A percentile compares a stretch with the other conserved stretches of the same genome.
Conservation (phyloP, 1,140 invertebrate species). For the Heliconius nattereri region DNA sequence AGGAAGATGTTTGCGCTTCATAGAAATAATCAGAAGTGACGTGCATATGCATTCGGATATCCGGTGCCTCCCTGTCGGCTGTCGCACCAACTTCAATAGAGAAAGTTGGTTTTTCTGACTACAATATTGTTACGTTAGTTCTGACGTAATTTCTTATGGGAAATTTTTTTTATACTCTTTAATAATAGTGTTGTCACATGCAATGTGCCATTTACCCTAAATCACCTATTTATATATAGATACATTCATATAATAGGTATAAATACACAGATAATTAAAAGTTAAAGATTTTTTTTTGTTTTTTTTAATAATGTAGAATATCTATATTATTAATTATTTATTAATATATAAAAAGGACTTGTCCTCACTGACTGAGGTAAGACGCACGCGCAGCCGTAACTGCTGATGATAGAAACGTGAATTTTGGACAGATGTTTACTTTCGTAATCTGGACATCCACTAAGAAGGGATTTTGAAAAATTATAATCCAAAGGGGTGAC, state of each 20-base stretch:
- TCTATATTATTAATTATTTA: too few relatives aligned
- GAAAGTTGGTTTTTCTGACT: slow-evolving; percentile 42
- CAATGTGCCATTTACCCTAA: neutral
- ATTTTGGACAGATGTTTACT: too few relatives aligned
- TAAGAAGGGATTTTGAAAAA: too few relatives aligned
- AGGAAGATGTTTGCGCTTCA: slow-evolving; percentile 37
- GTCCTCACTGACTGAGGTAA: too few relatives aligned
- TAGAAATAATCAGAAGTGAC: slow-evolving; percentile 29
- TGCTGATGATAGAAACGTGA: too few relatives aligned
- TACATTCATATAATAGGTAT: neutral
- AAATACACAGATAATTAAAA: too few relatives aligned
- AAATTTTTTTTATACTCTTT: slow-evolving; percentile 20
- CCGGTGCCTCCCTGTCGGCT: slow-evolving; percentile 35
- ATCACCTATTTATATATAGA: neutral
- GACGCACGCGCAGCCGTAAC: too few relatives aligned
- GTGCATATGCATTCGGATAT: slow-evolving; percentile 40
- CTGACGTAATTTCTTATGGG: slow-evolving; percentile 30
- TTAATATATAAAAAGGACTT: too few relatives aligned
- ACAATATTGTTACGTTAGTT: slow-evolving; percentile 28
- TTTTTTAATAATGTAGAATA: too few relatives aligned
- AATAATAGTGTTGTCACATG: neutral
- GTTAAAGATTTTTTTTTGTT: too few relatives aligned
- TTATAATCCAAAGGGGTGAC: too few relatives aligned
- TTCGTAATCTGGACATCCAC: too few relatives aligned
- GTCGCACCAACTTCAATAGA: slow-evolving; percentile 39